Evolutionary conservation across 2,888 invertebrate genomes (phyloP), one percentile per base, ranked within the genome.

Genomic region (Pyralis farinalis): DNA sequence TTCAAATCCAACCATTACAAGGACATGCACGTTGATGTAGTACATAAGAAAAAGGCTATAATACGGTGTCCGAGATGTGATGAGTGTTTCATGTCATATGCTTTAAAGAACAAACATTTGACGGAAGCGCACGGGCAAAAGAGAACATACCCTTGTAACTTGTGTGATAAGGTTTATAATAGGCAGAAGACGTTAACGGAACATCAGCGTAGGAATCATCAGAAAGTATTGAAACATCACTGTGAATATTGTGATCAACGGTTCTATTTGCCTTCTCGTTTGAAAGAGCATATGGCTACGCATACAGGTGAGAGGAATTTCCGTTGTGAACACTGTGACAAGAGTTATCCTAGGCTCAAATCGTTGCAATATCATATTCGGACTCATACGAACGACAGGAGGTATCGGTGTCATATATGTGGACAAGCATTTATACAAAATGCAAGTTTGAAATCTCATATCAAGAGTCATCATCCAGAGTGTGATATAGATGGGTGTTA

Each of bases 341-440:
- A 92, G 47, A 88, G 88, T 10, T 92, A 92, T 55, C 91, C 92
- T 0, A 79, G 92, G 37, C 67, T 91, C 3, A 91, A 91, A 27
- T 91, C 91, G 0, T 51, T 92, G 20, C 91, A 91, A 31, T 91
- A 91, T 20, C 92, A 92, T 53, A 87, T 91, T 49, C 59, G 92
- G 31, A 91, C 90, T 0, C 92, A 92, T 49, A 91, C 91, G 0
- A 91, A 92, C 3, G 91, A 92, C 45, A 77, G 91, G 11, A 70
- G 91, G 4, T 91, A 90, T 40, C 63, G 90, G 1, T 92, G 92
- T 47, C 81, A 90, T 37, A 71, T 84, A 41, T 92, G 92, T 44
- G 87, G 80, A 1, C 89, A 90, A 32, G 90, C 91, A 0, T 92
- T 92, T 39, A 90, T 91, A 37, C 92, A 91, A 40, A 90, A 91